Conservation (phyloP, 2,888 invertebrate genomes). For the Amphipyra berbera region DNA sequence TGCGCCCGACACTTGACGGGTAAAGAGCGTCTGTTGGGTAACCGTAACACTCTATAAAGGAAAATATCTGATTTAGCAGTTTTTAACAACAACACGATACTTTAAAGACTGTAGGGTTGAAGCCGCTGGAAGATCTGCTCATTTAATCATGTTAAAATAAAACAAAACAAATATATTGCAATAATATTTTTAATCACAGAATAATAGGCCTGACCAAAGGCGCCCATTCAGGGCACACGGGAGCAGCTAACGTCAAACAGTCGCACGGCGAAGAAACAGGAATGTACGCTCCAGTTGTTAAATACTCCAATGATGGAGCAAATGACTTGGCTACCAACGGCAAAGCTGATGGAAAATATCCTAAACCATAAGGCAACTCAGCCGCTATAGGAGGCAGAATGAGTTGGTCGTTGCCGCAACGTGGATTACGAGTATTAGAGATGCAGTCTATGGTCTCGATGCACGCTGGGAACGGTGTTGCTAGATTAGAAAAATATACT, state of each 20-base stretch:
- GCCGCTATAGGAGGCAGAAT: constrained; percentile 66
- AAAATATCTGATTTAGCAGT: too few relatives aligned
- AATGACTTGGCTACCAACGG: constrained; percentile 65
- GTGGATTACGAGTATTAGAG: neutral
- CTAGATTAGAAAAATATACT: constrained; percentile 39
- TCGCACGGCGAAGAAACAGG: constrained; percentile 62
- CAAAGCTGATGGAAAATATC: constrained; percentile 66
- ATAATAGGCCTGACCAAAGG: constrained; percentile 66
- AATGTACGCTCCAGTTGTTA: constrained; percentile 53
- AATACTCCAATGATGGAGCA: constrained; percentile 47
- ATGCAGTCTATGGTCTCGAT: constrained; percentile 36
- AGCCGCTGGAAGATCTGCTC: too few relatives aligned
- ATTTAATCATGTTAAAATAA: neutral
- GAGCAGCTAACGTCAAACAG: constrained; percentile 64
- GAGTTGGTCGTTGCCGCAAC: constrained; percentile 53
- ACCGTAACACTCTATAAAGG: too few relatives aligned
- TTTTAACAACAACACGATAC: too few relatives aligned
- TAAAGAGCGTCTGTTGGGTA: too few relatives aligned
- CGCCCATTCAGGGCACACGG: constrained; percentile 62
- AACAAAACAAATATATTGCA: constrained; percentile 6
- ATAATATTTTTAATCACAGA: constrained; percentile 52
- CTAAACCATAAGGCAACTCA: constrained; percentile 68
- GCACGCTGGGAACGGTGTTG: constrained; percentile 42
- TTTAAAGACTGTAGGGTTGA: too few relatives aligned
- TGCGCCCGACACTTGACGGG: too few relatives aligned